Base-by-base conservation (phyloP, 2,113 vertebrate species). In the Leptosomus discolor region DNA sequence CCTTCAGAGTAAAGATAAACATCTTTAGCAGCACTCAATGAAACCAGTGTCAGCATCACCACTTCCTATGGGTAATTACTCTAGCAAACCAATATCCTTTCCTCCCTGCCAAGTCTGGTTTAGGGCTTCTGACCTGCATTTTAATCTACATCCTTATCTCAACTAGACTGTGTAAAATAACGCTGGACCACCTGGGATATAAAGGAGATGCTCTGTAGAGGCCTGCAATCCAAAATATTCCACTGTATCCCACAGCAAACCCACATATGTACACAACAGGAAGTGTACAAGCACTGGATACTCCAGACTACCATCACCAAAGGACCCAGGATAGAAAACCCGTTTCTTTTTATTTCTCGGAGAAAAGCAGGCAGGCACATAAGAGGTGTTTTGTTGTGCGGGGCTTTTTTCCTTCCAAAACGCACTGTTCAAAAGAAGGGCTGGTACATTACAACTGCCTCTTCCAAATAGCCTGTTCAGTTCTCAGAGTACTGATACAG, bases 1-100 rank as follows among this genome's bases (percentile, higher is more conserved):
- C 77, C 68, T 96, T 71, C 57, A 75, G 74, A 93, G 63, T n/a
- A 43, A 86, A 96, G 94, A 96, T 67, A 89, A 92, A 87, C 61
- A 82, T 71, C 84, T 95, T 91, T 11, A 94, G 48, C 58, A 89
- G 64, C 64, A 90, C 91, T 85, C 64, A 63, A 51, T 53, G 51
- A 92, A 96, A 70, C 69, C 57, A 69, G 61, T 45, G 61, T 57
- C 87, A 91, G 64, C 82, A 88, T 65, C 81, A 83, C 70, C 70
- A 83, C 90, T 90, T 92, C 87, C 84, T 90, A 71, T 13, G 34
- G 43, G 22, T 79, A 79, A 96, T 88, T 85, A 73, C 50, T 67
- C 61, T 6, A 88, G 83, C 30, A 57, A 96, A 88, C 85, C 87
- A 89, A 70, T 57, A 89, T 87, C 56, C 34, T 15, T 71, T 67